A percentile compares a stretch with the other conserved stretches of the same genome.
These are phyloP conservation scores for Platyrinchus mystaceus DNA, from an alignment of 2,797 vertebrate species.

Conservation along the genomic window DNA sequence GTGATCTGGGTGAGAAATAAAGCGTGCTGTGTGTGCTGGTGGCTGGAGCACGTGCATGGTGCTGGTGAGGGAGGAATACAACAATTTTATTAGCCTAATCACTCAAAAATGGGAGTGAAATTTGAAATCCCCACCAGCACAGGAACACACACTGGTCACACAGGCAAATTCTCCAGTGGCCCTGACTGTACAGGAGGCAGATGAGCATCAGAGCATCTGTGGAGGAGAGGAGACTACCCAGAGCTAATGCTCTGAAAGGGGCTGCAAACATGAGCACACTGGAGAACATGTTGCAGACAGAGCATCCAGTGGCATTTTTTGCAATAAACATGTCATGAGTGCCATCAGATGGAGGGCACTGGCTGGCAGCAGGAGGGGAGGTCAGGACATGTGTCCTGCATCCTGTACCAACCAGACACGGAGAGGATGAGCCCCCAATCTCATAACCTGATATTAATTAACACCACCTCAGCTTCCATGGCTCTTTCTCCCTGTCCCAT, in stretches of 20 bases:
- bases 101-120: background rate
- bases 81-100: background rate
- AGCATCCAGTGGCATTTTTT: background rate
- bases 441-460: no score
- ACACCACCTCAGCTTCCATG: background rate
- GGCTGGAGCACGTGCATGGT: background rate
- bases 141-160: accelerated
- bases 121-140: background rate
- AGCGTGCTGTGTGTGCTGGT: background rate
- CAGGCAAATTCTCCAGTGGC: background rate
- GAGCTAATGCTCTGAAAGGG: background rate
- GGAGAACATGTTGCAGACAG: background rate
- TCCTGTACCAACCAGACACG: background rate
- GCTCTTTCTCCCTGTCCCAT: background rate
- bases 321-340: background rate
- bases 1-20: background rate
- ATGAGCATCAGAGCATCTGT: background rate
- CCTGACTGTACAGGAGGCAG: accelerated
- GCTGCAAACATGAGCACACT: background rate
- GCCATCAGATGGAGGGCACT: background rate
- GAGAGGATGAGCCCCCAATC: background rate
- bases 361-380: background rate
- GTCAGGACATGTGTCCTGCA: background rate
- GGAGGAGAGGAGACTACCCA: background rate
- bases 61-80: background rate